Conservation (phyloP, 2,113 vertebrate species). For the Tyto alba region DNA sequence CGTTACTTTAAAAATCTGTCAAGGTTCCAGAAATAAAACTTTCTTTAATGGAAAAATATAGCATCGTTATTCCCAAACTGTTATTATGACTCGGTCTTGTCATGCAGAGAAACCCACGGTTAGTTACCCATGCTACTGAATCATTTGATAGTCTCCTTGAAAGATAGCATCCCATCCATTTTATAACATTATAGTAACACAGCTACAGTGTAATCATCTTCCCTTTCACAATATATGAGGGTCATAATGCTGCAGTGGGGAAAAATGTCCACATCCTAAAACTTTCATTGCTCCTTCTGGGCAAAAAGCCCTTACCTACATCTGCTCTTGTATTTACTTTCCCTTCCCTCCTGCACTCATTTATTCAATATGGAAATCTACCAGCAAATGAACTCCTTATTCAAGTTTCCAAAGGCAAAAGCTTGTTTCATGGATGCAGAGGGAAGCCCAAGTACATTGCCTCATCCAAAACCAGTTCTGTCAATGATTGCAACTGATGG, state of each 20-base stretch:
- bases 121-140: constrained; percentile 3
- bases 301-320: neutral
- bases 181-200: neutral
- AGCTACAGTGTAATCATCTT: neutral
- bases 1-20: neutral
- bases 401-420: neutral
- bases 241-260: neutral
- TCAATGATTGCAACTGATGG: neutral
- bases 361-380: neutral
- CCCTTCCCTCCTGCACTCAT: neutral
- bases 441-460: neutral
- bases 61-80: neutral
- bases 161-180: neutral
- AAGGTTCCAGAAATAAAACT: constrained; percentile 30
- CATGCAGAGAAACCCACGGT: neutral
- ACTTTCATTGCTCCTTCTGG: neutral
- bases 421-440: neutral
- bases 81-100: neutral
- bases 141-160: neutral
- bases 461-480: neutral
- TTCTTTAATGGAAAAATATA: constrained; percentile 18
- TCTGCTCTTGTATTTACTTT: neutral
- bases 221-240: neutral
- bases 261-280: neutral
- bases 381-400: neutral